These are phyloP conservation scores for Gadus chalcogrammus DNA, from an alignment of 2,113 vertebrate species.

Conservation along the genomic window DNA sequence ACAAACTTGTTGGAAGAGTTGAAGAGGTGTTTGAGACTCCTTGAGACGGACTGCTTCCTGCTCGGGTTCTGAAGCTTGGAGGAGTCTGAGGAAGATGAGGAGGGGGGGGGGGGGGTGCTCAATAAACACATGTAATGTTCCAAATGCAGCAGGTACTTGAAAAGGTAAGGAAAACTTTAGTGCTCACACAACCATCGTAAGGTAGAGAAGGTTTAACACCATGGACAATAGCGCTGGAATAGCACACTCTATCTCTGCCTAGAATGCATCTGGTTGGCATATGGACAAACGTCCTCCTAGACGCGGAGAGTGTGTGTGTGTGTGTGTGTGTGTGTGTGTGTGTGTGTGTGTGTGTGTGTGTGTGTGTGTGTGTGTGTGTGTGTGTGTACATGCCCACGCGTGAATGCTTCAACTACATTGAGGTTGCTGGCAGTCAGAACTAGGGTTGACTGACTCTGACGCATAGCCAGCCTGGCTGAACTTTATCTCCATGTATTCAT, in stretches of 20 bases:
- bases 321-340: too few relatives aligned
- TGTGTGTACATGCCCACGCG: conserved; percentile 5
- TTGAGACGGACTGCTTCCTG: conserved; percentile 94
- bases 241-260: not conserved
- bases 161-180: not conserved
- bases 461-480: too few relatives aligned
- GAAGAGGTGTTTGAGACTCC: conserved; percentile 96
- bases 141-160: not conserved
- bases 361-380: not conserved
- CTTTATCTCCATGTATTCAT: too few relatives aligned
- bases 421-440: not conserved
- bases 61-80: conserved; percentile 88
- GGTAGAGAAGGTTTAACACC: not conserved
- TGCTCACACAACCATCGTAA: too few relatives aligned
- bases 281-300: too few relatives aligned
- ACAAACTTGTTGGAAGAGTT: conserved; percentile 98
- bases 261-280: too few relatives aligned
- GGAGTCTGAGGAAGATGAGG: conserved; percentile 72
- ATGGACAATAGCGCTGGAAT: not conserved
- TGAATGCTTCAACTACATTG: not conserved
- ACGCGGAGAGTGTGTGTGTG: too few relatives aligned
- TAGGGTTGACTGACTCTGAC: not conserved
- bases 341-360: too few relatives aligned
- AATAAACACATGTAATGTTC: not conserved
- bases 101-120: not conserved